These are phyloP conservation scores for Orchesellides sinensis DNA, from an alignment of 2,888 invertebrate species.

Conservation along the genomic window DNA sequence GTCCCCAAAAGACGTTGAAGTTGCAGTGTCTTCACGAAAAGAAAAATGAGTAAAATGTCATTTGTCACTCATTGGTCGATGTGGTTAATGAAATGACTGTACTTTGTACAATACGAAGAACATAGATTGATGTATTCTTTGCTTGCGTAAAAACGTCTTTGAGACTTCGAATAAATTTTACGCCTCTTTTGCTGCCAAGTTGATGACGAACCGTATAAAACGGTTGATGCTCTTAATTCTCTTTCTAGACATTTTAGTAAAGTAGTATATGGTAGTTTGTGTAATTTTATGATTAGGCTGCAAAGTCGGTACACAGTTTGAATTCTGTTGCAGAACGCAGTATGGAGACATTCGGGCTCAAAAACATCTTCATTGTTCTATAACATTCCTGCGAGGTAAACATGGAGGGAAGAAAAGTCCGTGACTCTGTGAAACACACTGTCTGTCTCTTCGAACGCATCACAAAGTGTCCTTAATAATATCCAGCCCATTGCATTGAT, in stretches of 20 bases:
- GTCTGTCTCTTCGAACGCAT: background rate
- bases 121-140: constrained; percentile 8
- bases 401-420: too few relatives aligned
- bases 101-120: constrained; percentile 8
- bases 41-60: constrained; percentile 47
- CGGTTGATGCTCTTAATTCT: background rate
- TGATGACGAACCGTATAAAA: background rate
- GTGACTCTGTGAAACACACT: background rate
- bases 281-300: constrained; percentile 61
- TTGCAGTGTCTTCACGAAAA: constrained; percentile 3
- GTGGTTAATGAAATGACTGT: constrained; percentile 57
- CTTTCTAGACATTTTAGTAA: too few relatives aligned
- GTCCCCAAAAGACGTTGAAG: background rate
- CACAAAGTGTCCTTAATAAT: constrained; percentile 41
- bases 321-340: too few relatives aligned
- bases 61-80: constrained; percentile 57
- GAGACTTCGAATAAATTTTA: too few relatives aligned
- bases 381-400: too few relatives aligned
- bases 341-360: too few relatives aligned
- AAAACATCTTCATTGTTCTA: too few relatives aligned
- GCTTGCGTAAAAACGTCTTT: constrained; percentile 6
- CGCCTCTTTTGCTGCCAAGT: background rate
- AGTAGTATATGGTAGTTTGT: constrained; percentile 42
- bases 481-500: constrained; percentile 51
- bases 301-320: too few relatives aligned